A percentile compares a stretch with the other conserved stretches of the same genome.
phyloP scores from a whole-genome alignment of 1,140 invertebrate genomes.

The Melanaphis sacchari region DNA sequence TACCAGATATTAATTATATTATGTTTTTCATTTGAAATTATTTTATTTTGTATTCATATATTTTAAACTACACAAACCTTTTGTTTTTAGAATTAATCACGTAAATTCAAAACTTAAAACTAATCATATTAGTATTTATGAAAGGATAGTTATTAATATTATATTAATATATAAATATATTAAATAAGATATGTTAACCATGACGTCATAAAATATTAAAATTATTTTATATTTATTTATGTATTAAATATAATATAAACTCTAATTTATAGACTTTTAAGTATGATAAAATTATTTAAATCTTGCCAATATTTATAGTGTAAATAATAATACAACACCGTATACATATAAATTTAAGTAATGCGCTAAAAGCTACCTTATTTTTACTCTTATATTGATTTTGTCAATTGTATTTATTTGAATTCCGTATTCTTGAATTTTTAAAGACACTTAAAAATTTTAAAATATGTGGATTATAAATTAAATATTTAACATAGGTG shows the following conservation, averaged over 20 bases:
- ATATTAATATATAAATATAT: not conserved
- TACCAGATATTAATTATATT: constrained; percentile 6
- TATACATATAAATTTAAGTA: too few species aligned
- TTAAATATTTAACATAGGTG: too few species aligned
- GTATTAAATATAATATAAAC: not conserved
- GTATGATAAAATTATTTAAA: too few species aligned
- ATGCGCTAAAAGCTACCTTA: too few species aligned
- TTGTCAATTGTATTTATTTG: too few species aligned
- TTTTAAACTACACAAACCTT: not conserved
- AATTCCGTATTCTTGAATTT: too few species aligned
- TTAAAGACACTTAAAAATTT: too few species aligned
- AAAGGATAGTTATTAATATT: not conserved
- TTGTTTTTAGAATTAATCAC: not conserved
- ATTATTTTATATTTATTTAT: not conserved
- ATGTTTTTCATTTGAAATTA: not conserved
- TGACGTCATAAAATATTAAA: not conserved
- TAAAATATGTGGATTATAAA: too few species aligned
- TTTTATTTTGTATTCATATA: not conserved
- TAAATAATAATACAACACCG: not conserved
- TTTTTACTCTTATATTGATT: too few species aligned
- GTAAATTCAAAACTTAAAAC: not conserved
- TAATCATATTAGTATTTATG: not conserved
- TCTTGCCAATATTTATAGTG: not conserved
- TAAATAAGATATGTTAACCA: not conserved
- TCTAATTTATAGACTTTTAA: not conserved